Evolutionary conservation across 23 tunicate genomes (phyloP).

Genomic region (Halocynthia roretzi): DNA sequence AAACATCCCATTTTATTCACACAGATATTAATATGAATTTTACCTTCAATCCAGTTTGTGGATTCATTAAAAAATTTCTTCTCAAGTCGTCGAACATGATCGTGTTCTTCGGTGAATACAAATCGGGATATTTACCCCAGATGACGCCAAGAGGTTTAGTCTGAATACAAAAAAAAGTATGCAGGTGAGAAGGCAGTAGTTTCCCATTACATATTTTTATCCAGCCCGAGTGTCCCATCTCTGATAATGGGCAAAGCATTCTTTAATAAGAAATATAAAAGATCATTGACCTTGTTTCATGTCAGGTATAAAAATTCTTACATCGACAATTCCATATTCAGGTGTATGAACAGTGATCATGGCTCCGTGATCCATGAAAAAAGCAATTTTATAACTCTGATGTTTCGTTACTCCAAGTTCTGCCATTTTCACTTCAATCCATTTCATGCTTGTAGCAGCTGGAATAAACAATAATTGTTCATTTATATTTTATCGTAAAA

Average conservation of each 20-base stretch:
- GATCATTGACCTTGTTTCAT: background rate
- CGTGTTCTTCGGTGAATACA: slow-evolving; percentile 5
- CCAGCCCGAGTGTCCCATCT: too few relatives aligned
- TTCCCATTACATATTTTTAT: too few relatives aligned
- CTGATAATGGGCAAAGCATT: too few relatives aligned
- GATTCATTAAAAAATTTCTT: slow-evolving; percentile 71
- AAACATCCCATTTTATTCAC: background rate
- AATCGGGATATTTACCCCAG: slow-evolving; percentile 79
- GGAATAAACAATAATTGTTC: slow-evolving; percentile 1
- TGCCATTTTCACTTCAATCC: slow-evolving; percentile 95
- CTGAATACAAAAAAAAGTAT: slow-evolving; percentile 7
- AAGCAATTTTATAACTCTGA: slow-evolving; percentile 72
- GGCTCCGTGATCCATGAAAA: slow-evolving; percentile 87
- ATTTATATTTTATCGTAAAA: too few relatives aligned
- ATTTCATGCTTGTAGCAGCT: slow-evolving; percentile 98
- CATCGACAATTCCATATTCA: slow-evolving; percentile 76
- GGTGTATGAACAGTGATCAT: slow-evolving; percentile 92
- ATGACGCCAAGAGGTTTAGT: slow-evolving; percentile 87
- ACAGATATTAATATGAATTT: background rate
- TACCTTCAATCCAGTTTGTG: slow-evolving; percentile 83
- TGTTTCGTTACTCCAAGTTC: slow-evolving; percentile 76
- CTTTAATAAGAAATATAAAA: too few relatives aligned
- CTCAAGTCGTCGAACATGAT: slow-evolving; percentile 95
- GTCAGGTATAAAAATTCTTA: slow-evolving; percentile 26
- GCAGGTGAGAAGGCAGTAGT: too few relatives aligned